Percentiles rank a stretch among this genome's conserved stretches.
phyloP scores from a whole-genome alignment of 1,140 invertebrate genomes.

The Scaptomyza graminum region DNA sequence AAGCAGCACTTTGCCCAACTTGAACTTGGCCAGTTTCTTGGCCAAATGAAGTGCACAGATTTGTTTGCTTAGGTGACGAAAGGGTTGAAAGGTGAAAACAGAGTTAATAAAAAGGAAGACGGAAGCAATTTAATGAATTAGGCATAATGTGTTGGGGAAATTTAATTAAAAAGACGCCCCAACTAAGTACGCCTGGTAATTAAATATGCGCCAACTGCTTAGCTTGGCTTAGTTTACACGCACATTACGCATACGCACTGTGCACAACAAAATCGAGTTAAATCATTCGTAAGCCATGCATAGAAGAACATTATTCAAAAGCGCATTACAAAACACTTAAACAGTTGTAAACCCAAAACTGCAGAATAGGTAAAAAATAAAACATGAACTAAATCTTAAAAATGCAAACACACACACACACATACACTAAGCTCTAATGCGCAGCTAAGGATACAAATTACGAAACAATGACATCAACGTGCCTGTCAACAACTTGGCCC shows the following conservation, averaged over 20 bases:
- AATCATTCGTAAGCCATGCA: not conserved
- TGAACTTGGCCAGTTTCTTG: constrained; percentile 22
- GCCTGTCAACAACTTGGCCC: constrained; percentile 78
- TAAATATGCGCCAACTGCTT: constrained; percentile 1
- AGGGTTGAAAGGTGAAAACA: constrained; percentile 34
- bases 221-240: constrained; percentile 21
- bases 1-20: constrained; percentile 5
- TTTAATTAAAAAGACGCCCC: constrained; percentile 43
- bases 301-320: constrained; percentile 20
- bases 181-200: constrained; percentile 15
- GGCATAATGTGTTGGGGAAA: constrained; percentile 38
- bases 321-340: constrained; percentile 47
- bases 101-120: not conserved
- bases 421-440: constrained; percentile 74
- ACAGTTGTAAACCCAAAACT: constrained; percentile 18
- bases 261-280: not conserved
- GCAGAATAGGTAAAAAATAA: constrained; percentile 19
- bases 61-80: constrained; percentile 65
- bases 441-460: constrained; percentile 81
- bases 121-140: constrained; percentile 44
- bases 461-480: constrained; percentile 81
- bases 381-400: constrained; percentile 12
- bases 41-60: constrained; percentile 74
- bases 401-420: not conserved
- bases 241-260: constrained; percentile 40